phyloP scores from a whole-genome alignment of 2,888 invertebrate species.

The Augochlorella aurata region DNA sequence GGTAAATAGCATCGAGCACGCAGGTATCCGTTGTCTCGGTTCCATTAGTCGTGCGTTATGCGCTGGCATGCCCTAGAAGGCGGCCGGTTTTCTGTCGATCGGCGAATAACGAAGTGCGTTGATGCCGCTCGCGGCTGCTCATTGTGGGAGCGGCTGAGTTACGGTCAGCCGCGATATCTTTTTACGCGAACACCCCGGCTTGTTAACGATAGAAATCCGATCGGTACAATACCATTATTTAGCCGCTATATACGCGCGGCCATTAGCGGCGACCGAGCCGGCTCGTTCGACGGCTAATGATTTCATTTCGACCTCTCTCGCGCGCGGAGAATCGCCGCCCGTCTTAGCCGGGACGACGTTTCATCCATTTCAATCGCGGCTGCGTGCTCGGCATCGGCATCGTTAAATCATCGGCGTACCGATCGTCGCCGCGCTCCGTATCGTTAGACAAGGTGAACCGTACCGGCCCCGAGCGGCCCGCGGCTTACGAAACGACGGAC shows the following conservation, averaged over 20 bases:
- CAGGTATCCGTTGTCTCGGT: conserved; percentile 25
- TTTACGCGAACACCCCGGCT: conserved; percentile 74
- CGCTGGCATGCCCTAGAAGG: conserved; percentile 65
- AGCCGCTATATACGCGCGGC: conserved; percentile 66
- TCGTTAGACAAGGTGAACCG: conserved; percentile 53
- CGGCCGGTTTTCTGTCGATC: conserved; percentile 64
- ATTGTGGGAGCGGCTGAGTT: conserved; percentile 78
- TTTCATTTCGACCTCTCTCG: conserved; percentile 74
- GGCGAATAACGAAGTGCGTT: conserved; percentile 76
- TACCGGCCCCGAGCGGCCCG: not conserved
- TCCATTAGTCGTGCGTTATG: conserved; percentile 63
- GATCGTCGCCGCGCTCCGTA: conserved; percentile 29
- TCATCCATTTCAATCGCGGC: conserved; percentile 61
- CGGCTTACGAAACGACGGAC: conserved; percentile 51
- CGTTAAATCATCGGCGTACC: conserved; percentile 35
- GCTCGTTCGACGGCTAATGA: conserved; percentile 71
- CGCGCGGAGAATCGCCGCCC: conserved; percentile 24
- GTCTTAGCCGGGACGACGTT: conserved; percentile 40
- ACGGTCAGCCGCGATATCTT: conserved; percentile 69
- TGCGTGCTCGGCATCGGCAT: conserved; percentile 51
- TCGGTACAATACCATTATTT: conserved; percentile 81
- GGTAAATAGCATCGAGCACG: conserved; percentile 8
- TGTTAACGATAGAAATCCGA: conserved; percentile 81
- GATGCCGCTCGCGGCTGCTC: conserved; percentile 67
- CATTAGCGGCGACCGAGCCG: conserved; percentile 68